Conservation (phyloP, 1,140 invertebrate species). For the Pseudomyrmex concolor region DNA sequence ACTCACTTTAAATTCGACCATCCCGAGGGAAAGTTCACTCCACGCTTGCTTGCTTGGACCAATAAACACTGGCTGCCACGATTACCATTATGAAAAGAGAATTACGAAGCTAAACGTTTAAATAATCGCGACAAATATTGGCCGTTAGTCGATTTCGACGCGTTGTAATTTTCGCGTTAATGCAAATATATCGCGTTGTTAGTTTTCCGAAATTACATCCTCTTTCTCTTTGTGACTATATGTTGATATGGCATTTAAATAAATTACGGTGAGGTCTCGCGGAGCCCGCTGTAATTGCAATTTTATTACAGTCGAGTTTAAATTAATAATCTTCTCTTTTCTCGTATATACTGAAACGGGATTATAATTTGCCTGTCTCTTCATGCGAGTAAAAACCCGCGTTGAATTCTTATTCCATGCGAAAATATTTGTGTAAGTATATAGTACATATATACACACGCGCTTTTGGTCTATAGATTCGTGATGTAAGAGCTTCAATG, state of each 20-base stretch:
- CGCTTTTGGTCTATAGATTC: too few species aligned
- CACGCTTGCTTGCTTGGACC: not conserved
- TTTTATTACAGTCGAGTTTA: not conserved
- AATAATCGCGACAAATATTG: not conserved
- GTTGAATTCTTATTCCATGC: not conserved
- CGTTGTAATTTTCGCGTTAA: not conserved
- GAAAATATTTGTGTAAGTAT: not conserved
- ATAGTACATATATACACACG: too few species aligned
- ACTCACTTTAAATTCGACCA: conserved; percentile 33
- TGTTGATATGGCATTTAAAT: not conserved
- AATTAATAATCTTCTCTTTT: not conserved
- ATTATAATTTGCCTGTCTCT: not conserved
- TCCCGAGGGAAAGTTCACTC: conserved; percentile 12
- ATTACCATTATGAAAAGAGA: not conserved
- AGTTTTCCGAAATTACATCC: too few species aligned
- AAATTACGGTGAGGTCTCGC: not conserved
- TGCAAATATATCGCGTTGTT: not conserved
- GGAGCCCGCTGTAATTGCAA: not conserved
- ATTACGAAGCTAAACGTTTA: not conserved
- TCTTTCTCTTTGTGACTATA: not conserved
- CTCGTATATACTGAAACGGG: not conserved
- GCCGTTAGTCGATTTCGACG: not conserved
- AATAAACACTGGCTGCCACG: conserved; percentile 1
- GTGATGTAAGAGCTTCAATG: too few species aligned
- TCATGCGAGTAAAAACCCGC: not conserved